A percentile compares a stretch with the other conserved stretches of the same genome.
These are phyloP conservation scores for Rhodeus uyekii DNA, from an alignment of 2,797 vertebrate species.

Conservation along the genomic window DNA sequence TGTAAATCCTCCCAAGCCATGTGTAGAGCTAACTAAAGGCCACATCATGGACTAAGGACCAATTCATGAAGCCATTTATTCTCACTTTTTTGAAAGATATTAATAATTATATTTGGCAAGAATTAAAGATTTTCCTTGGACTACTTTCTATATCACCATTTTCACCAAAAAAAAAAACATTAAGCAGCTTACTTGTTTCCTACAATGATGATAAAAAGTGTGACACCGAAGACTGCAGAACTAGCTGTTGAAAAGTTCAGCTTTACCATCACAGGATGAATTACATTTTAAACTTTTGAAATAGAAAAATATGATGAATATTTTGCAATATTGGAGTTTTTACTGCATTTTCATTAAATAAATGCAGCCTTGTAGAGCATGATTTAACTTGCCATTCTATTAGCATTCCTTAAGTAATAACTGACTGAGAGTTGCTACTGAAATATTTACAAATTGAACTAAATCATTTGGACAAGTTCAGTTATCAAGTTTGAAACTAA, in stretches of 20 bases:
- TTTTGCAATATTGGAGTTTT: too few species aligned
- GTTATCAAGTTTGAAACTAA: neutral
- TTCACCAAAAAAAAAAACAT: too few species aligned
- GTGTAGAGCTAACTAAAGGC: neutral
- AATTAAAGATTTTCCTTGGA: too few species aligned
- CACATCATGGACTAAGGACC: neutral
- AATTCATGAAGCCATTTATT: constrained; percentile 8
- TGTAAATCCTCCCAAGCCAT: constrained; percentile 4
- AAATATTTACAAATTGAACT: neutral
- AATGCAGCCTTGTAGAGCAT: too few species aligned
- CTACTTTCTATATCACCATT: too few species aligned
- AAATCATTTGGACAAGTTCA: neutral
- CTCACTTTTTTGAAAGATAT: neutral
- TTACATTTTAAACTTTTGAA: neutral
- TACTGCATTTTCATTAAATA: neutral
- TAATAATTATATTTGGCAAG: neutral
- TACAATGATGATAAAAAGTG: neutral
- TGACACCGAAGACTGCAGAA: neutral
- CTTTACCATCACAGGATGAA: neutral
- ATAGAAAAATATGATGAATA: neutral
- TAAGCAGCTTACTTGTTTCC: neutral
- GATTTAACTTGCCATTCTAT: too few species aligned
- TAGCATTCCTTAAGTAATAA: neutral
- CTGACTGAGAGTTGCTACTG: neutral
- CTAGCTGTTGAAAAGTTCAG: neutral